Conservation (phyloP, 2,113 vertebrate species). For the Tautogolabrus adspersus region DNA sequence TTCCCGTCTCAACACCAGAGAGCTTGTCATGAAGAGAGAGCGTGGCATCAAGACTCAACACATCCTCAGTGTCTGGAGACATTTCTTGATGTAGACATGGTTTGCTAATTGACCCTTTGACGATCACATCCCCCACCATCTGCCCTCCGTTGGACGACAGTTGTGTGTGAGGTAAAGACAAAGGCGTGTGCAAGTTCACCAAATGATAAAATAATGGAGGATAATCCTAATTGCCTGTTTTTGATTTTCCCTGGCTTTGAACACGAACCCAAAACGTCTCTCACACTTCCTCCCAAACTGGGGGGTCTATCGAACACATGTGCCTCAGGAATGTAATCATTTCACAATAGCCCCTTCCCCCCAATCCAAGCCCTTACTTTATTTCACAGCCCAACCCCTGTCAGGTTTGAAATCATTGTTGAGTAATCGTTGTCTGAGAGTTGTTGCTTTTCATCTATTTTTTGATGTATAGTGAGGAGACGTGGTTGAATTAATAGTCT, state of each 20-base stretch:
- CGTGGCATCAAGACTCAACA: neutral
- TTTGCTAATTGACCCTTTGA: neutral
- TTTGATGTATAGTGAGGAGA: constrained; percentile 7
- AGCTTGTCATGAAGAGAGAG: neutral
- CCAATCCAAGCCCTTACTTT: constrained; percentile 48
- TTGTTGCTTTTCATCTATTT: constrained; percentile 56
- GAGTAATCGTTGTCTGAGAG: constrained; percentile 55
- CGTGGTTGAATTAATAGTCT: constrained; percentile 22
- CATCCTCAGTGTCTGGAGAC: neutral
- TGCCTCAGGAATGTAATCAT: constrained; percentile 75
- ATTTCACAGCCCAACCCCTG: constrained; percentile 59
- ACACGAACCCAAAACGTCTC: constrained; percentile 69
- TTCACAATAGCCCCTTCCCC: constrained; percentile 52
- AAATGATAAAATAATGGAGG: constrained; percentile 69
- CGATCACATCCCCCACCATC: neutral
- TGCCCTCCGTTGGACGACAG: constrained; percentile 1
- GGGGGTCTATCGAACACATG: constrained; percentile 78
- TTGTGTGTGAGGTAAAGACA: constrained; percentile 42
- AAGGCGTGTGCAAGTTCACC: constrained; percentile 48
- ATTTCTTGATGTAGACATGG: constrained; percentile 3
- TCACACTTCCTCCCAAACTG: constrained; percentile 75
- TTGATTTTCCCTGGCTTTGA: constrained; percentile 74
- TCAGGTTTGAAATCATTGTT: constrained; percentile 38
- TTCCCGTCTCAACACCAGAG: neutral
- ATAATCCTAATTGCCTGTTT: constrained; percentile 79